phyloP scores from a whole-genome alignment of 1,140 invertebrate species.

The Glossosoma conforme region DNA sequence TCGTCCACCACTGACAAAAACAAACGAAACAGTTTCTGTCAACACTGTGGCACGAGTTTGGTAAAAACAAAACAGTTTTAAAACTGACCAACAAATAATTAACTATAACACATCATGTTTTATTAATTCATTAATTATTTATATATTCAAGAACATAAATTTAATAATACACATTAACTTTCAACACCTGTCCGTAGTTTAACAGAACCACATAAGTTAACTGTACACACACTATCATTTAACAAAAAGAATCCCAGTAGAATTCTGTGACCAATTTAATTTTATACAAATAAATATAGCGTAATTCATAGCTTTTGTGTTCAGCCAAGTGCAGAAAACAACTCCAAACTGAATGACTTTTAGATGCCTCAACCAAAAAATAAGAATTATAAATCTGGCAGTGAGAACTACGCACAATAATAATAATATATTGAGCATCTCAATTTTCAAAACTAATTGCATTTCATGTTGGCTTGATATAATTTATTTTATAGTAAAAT shows the following conservation, averaged over 20 bases:
- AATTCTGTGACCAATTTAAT: slow-evolving; percentile 19
- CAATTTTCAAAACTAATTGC: too few relatives aligned
- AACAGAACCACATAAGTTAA: slow-evolving; percentile 18
- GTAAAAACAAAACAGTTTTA: slow-evolving; percentile 4
- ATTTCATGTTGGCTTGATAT: too few relatives aligned
- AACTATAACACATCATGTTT: slow-evolving; percentile 17
- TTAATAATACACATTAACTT: slow-evolving; percentile 28
- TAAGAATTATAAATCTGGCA: too few relatives aligned
- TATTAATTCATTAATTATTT: slow-evolving; percentile 14
- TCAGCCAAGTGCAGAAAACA: too few relatives aligned
- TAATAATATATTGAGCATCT: too few relatives aligned
- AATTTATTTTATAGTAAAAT: too few relatives aligned
- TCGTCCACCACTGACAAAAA: slow-evolving; percentile 16
- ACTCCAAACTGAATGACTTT: too few relatives aligned
- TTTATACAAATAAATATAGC: too few relatives aligned
- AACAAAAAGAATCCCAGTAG: slow-evolving; percentile 27
- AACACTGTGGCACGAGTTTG: slow-evolving; percentile 14
- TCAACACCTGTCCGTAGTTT: slow-evolving; percentile 19
- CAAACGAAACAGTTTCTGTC: slow-evolving; percentile 10
- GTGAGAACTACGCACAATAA: too few relatives aligned
- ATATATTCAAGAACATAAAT: slow-evolving; percentile 28
- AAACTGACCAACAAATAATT: slow-evolving; percentile 16
- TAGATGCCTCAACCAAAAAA: too few relatives aligned
- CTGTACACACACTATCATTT: slow-evolving; percentile 23
- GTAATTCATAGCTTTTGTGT: too few relatives aligned